A percentile compares a stretch with the other conserved stretches of the same genome.
phyloP scores from a whole-genome alignment of 2,113 vertebrate genomes.

The Catharus minimus region DNA sequence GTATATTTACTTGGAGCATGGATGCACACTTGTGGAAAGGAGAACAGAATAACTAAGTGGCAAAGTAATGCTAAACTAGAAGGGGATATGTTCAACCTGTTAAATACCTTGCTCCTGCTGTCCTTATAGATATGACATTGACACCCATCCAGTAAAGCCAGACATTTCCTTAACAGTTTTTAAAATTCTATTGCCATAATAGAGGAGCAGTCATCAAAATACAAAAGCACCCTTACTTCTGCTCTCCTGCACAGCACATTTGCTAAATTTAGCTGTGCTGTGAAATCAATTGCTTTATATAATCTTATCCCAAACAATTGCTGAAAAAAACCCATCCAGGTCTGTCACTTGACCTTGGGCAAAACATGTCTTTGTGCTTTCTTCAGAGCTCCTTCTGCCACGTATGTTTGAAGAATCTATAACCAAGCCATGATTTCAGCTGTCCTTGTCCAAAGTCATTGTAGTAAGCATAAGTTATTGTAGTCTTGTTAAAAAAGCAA shows the following conservation, averaged over 20 bases:
- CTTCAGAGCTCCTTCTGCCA: not conserved
- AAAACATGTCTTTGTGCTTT: not conserved
- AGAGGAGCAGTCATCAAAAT: not conserved
- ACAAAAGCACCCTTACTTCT: constrained; percentile 25
- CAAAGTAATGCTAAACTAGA: not conserved
- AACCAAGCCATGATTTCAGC: not conserved
- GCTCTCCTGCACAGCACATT: not conserved
- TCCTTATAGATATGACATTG: not conserved
- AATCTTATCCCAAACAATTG: not conserved
- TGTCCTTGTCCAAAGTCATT: not conserved
- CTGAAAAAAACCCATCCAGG: fast-evolving
- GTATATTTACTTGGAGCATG: not conserved
- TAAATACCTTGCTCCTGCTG: not conserved
- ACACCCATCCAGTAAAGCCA: not conserved
- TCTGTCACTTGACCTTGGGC: not conserved
- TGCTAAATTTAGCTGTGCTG: not conserved
- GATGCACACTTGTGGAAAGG: not conserved
- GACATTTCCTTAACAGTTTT: not conserved
- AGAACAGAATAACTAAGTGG: not conserved
- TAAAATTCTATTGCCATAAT: not conserved
- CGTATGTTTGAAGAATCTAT: not conserved
- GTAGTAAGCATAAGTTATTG: not conserved
- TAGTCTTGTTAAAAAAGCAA: not conserved
- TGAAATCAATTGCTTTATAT: not conserved
- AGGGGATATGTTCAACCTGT: not conserved